Conservation (phyloP, 2,888 invertebrate genomes). For the Amiota communis region DNA sequence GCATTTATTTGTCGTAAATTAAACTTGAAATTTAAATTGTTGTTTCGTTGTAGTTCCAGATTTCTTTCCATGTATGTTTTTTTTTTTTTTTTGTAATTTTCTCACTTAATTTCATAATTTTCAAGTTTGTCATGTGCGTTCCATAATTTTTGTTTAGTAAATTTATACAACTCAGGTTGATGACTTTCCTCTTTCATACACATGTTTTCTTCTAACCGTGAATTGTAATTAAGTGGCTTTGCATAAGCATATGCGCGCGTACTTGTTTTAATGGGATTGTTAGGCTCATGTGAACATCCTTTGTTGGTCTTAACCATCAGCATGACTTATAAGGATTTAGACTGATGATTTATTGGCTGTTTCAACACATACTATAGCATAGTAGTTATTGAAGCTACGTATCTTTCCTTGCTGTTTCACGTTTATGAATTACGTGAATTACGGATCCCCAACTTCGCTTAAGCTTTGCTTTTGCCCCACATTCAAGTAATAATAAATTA, state of each 20-base stretch:
- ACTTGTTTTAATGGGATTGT: conserved; percentile 1
- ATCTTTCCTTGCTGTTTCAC: no score
- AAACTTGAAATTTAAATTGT: conserved; percentile 41
- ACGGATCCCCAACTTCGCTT: no score
- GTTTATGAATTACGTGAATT: no score
- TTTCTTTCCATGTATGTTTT: conserved; percentile 28
- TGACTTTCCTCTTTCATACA: not conserved
- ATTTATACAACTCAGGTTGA: no score
- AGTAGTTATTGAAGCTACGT: no score
- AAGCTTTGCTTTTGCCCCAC: no score
- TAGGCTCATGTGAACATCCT: conserved; percentile 15
- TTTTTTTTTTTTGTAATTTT: conserved; percentile 17
- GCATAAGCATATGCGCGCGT: not conserved
- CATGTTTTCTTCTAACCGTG: conserved; percentile 27
- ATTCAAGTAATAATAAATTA: conserved; percentile 51
- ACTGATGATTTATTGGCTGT: conserved; percentile 20
- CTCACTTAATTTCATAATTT: conserved; percentile 25
- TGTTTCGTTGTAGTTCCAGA: not conserved
- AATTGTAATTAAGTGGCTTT: conserved; percentile 12
- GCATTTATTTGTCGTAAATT: conserved; percentile 67
- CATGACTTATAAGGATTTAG: conserved; percentile 14
- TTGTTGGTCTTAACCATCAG: not conserved
- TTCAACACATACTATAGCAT: no score
- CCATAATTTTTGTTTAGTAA: conserved; percentile 19
- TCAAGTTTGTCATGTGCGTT: conserved; percentile 22